Base-by-base conservation (phyloP, 2,113 vertebrate genomes). In the Gila orcuttii region DNA sequence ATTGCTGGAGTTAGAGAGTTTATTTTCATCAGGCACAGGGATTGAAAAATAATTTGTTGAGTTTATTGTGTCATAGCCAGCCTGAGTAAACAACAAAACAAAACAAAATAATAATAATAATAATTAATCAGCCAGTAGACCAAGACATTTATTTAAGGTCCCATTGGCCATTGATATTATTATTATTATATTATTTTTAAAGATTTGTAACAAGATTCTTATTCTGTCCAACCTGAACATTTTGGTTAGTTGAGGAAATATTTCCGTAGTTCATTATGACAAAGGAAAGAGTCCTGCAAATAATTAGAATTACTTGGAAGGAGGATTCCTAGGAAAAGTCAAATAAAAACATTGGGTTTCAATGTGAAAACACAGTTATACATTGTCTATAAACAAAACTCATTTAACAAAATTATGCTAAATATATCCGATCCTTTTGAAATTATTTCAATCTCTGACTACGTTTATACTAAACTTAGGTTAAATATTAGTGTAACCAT, bases 231-330 rank as follows among this genome's bases (percentile, higher is more conserved):
- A 85, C 19, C 75, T 66, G 78, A 64, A 52, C 4, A 1, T 9
- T 8, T 45, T 52, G 64, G 42, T 57, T 3, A 59, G 74, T 11
- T 28, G 4, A 75, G 13, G 82, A 59, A 23, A 62, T 75, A 42
- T 62, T 19, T 11, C 55, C 36, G 1, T 84, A 84, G 71, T 84
- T 84, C 71, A 84, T 84, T 28, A 84, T 17, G 55, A 84, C 17
- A 21, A 25, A 83, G 2, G 82, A n/a, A 31, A 55, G 12, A 25
- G 36, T 39, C 10, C 39, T 42, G n/a, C 15, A 47, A 12, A 39
- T 39, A 1, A 42, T 11, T 73, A 83, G 2, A 73, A 83, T 31
- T 0, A 74, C 68, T 83, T 83, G 82, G 36, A 84, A 28, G 23
- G 82, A 74, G 6, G 39, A 73, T 31, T 31, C 82, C 82, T 84